Evolutionary conservation across 1,140 invertebrate species (phyloP), one percentile per base, ranked within the genome.

Genomic region (Scaptomyza hsui): DNA sequence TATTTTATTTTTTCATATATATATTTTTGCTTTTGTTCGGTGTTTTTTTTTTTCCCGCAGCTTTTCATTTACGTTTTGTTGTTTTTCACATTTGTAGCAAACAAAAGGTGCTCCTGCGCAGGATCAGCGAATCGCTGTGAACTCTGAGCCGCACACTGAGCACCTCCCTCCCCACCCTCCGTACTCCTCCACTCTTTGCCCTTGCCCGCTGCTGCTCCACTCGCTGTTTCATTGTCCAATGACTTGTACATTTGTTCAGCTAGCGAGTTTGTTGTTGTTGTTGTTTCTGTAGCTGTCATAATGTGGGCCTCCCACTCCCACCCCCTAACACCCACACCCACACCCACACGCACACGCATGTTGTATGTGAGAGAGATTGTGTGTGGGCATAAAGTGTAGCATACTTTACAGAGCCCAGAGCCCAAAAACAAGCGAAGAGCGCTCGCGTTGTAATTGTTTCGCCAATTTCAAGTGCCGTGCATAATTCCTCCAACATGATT

Each of bases 401-500:
- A 86, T 59, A 85, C 81, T 85, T 86, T 77, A 49, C 57, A 48
- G 80, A 62, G 75, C 78, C 78, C 24, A 24, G 3, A 69, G 69
- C 63, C 72, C 72, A 53, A 62, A 65, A 42, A 29, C 26, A 29
- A 29, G 37, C 48, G 47, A 42, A 37, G 32, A 12, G 42, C 42
- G 48, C 57, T 41, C 73, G 60, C 65, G 59, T 65, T 81, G 86
- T 88, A 88, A 88, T 88, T 88, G 82, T 88, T 88, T 88, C 82
- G 82, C 82, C 82, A 88, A 88, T 89, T 88, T 88, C 75, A 88
- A 88, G 82, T 88, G 78, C 75, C 82, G 75, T 88, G 82, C 80
- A 88, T 88, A 88, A 88, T 88, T 81, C 71, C 74, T 78, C 67
- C 75, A 88, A 88, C 82, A 88, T 88, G 82, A 88, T 88, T 88